Conservation (phyloP, 2,888 invertebrate species). For the Trachelus tabidus region DNA sequence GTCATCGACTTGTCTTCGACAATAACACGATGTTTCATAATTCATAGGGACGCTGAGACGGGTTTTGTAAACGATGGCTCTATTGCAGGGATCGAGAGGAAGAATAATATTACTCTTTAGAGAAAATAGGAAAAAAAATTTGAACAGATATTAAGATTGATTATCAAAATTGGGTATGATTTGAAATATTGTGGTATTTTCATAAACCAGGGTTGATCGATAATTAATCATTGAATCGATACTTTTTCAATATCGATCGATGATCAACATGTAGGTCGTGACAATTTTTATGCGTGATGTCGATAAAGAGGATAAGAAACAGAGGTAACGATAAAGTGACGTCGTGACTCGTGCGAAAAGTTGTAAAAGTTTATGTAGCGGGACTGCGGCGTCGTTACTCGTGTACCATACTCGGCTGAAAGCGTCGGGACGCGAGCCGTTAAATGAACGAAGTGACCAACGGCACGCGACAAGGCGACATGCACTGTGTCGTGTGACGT, state of each 20-base stretch:
- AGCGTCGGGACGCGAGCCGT: conserved; percentile 7
- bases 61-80: neutral
- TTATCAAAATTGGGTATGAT: neutral
- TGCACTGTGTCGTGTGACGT: conserved; percentile 33
- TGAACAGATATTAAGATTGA: neutral
- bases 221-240: neutral
- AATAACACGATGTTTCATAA: neutral
- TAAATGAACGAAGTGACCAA: conserved; percentile 23
- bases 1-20: neutral
- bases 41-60: neutral
- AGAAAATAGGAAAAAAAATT: neutral
- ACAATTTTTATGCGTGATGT: neutral
- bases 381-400: conserved; percentile 25
- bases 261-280: neutral
- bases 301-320: neutral
- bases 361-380: conserved; percentile 1
- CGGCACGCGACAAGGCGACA: conserved; percentile 33
- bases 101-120: neutral
- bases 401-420: conserved; percentile 20
- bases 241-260: neutral
- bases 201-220: neutral
- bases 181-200: neutral
- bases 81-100: neutral
- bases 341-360: neutral
- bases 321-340: neutral